Base-by-base conservation (phyloP, 1,140 invertebrate species). In the Acromyrmex charruanus region DNA sequence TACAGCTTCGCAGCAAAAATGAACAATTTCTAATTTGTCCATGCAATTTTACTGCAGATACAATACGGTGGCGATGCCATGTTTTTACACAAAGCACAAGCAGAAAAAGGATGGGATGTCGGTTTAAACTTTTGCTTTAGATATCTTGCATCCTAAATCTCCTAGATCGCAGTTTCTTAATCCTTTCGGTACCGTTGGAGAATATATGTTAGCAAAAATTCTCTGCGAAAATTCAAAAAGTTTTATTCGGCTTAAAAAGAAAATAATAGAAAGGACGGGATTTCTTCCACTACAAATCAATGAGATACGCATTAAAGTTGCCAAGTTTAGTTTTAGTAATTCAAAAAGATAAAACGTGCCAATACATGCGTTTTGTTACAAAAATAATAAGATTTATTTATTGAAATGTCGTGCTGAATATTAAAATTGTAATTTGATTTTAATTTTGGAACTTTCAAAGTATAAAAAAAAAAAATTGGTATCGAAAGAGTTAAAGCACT, bases 21-120 rank as follows among this genome's bases (percentile, higher is more conserved):
- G 1, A 82, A 68, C 25, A 49, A 74, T 2, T 49, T 59, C 21
- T 44, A 53, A 59, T 31, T 51, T 35, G 14, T 51, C 28, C 69
- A 84, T 74, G 80, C 79, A 82, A 82, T n/a, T 80, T 80, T 80
- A 77, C 59, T 69, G 49, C 65, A 81, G 9, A 21, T 65, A 81
- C 49, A 25, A 69, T 74, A 69, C 80, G 69, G 69, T 84, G 80
- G 80, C 80, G 80, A 75, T 75, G 55, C 49, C 39, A 84, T 49
- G 39, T 75, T 84, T 44, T 61, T 31, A 74, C 55, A 31, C 31
- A 35, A 35, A 75, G 58, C 69, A 84, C 55, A 75, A 84, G 69
- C 80, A 49, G 10, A 49, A 49, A 55, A 44, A 61, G 59, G 39
- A 28, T 51, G 39, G 80, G 69, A 84, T 74, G 39, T 61, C 25